These are phyloP conservation scores for Graphium colonna DNA, from an alignment of 2,888 invertebrate species.

Conservation along the genomic window DNA sequence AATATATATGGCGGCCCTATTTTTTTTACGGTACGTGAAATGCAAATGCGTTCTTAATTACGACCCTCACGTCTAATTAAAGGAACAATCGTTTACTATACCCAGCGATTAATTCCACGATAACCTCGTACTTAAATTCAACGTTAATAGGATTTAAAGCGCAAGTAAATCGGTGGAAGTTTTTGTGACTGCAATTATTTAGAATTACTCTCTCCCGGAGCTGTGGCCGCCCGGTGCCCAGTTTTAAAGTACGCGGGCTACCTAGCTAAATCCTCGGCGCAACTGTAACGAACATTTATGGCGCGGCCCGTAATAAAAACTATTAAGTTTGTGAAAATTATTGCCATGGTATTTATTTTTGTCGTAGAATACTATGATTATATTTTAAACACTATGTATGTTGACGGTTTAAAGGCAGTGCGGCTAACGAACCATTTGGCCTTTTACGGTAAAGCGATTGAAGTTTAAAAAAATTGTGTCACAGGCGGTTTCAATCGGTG, in stretches of 20 bases:
- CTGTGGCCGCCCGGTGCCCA: not conserved
- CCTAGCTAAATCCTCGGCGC: not conserved
- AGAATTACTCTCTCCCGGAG: not conserved
- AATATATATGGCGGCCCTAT: conserved; percentile 38
- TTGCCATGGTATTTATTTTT: no score
- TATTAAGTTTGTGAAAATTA: no score
- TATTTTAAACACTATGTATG: no score
- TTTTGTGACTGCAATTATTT: conserved; percentile 1
- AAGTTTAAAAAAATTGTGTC: no score
- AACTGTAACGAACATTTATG: no score
- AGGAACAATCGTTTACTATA: conserved; percentile 22
- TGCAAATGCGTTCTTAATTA: conserved; percentile 32
- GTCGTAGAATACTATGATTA: no score
- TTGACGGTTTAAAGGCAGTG: no score
- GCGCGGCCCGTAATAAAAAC: no score
- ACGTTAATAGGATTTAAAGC: conserved; percentile 5
- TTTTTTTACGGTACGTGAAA: conserved; percentile 29
- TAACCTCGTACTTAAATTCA: no score
- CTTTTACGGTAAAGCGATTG: no score
- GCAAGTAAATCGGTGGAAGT: conserved; percentile 7
- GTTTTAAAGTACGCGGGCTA: not conserved
- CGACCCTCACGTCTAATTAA: conserved; percentile 29
- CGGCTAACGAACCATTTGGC: no score
- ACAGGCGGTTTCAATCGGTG: no score
- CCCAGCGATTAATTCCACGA: conserved; percentile 17